These are phyloP conservation scores for Callinectes sapidus DNA, from an alignment of 2,888 invertebrate species.

Conservation along the genomic window DNA sequence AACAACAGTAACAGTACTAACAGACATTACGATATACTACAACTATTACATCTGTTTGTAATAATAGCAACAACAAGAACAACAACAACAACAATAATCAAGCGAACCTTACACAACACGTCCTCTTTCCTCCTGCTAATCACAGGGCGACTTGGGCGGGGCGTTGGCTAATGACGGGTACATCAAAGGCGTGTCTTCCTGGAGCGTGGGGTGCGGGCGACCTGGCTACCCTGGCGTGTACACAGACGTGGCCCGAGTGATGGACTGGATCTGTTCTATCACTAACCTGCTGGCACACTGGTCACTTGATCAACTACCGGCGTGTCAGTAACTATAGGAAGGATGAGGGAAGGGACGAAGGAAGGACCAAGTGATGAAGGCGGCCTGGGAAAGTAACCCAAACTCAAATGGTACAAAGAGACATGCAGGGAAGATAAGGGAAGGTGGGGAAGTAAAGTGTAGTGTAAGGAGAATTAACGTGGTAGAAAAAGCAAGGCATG, in stretches of 20 bases:
- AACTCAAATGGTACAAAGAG: no score
- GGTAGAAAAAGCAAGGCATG: no score
- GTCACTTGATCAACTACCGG: no score
- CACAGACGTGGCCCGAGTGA: not conserved
- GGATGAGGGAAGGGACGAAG: not conserved
- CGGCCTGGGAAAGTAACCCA: not conserved
- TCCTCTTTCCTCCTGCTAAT: not conserved
- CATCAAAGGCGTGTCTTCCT: slow-evolving; percentile 33
- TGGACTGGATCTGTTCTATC: slow-evolving; percentile 20
- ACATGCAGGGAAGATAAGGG: no score
- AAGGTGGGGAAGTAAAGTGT: no score
- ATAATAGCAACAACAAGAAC: not conserved
- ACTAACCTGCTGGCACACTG: not conserved
- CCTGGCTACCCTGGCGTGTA: slow-evolving; percentile 32
- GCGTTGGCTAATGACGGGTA: not conserved
- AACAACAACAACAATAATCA: not conserved
- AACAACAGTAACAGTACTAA: no score
- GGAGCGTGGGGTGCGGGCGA: slow-evolving; percentile 11
- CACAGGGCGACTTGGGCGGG: slow-evolving; percentile 44
- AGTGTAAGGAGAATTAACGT: no score
- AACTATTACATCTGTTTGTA: not conserved
- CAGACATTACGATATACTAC: not conserved
- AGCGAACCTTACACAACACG: not conserved
- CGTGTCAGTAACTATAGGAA: no score
- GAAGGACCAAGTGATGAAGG: not conserved